Percentiles rank a stretch among this genome's conserved stretches.
Conservation (phyloP, 2,797 vertebrate species). For the Austrolebias charrua region DNA sequence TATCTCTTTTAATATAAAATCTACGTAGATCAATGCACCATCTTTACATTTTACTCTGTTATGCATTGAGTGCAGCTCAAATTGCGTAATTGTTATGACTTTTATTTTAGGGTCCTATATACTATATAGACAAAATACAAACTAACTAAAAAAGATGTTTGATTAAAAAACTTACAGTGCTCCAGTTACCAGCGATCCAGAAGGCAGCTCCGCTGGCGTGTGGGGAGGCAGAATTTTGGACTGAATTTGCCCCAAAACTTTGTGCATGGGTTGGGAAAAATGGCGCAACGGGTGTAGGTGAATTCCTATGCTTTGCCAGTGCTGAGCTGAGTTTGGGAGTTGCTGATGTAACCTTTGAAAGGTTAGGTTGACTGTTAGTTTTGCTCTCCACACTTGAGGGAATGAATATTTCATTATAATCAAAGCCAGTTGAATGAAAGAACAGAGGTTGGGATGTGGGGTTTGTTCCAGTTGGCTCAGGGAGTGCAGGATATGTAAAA, state of each 20-base stretch:
- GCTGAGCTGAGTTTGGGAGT: slow-evolving; percentile 12
- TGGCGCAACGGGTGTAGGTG: slow-evolving; percentile 13
- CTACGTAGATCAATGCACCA: too few relatives aligned
- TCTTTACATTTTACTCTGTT: background rate
- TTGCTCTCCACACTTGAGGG: slow-evolving; percentile 18
- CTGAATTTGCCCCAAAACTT: slow-evolving; percentile 2
- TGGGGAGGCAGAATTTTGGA: slow-evolving; percentile 30
- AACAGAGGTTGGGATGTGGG: slow-evolving; percentile 2
- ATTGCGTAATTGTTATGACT: too few relatives aligned
- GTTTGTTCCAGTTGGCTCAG: slow-evolving; percentile 30
- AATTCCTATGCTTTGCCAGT: slow-evolving; percentile 7
- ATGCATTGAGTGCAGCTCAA: background rate
- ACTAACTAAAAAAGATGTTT: too few relatives aligned
- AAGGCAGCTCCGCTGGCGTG: slow-evolving; percentile 47
- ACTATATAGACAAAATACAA: too few relatives aligned
- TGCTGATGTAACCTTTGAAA: slow-evolving; percentile 20
- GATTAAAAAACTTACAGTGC: slow-evolving; percentile 79
- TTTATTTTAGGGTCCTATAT: too few relatives aligned
- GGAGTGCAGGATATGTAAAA: slow-evolving; percentile 1
- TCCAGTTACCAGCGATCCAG: slow-evolving; percentile 91
- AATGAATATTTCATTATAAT: slow-evolving; percentile 53
- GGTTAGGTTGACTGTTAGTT: background rate
- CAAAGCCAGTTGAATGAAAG: slow-evolving; percentile 30
- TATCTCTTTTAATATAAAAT: too few relatives aligned
- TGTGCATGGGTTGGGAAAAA: slow-evolving; percentile 20